phyloP scores from a whole-genome alignment of 2,797 vertebrate species.

The Trematomus bernacchii region DNA sequence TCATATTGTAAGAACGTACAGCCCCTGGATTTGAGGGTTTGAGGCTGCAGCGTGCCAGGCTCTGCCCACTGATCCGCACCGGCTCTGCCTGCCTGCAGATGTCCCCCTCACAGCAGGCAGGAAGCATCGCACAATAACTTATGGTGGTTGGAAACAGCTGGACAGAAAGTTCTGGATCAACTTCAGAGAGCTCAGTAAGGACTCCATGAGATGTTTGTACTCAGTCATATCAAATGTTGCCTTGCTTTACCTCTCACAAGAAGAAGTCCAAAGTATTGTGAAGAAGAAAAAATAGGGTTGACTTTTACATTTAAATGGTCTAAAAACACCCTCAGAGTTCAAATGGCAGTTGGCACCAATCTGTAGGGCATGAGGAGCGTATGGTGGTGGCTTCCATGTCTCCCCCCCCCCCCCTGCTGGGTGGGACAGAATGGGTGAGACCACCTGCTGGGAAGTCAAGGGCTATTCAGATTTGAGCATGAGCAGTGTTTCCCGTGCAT shows the following conservation, averaged over 20 bases:
- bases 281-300: neutral
- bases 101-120: constrained; percentile 29
- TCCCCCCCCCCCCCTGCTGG: constrained; percentile 22
- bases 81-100: constrained; percentile 17
- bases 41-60: constrained; percentile 8
- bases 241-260: neutral
- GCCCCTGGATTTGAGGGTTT: neutral
- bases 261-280: neutral
- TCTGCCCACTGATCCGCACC: constrained; percentile 1
- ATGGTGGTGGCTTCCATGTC: constrained; percentile 40
- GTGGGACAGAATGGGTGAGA: constrained; percentile 34
- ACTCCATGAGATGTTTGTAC: neutral
- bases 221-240: neutral
- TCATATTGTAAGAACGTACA: neutral
- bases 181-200: constrained; percentile 14
- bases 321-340: neutral
- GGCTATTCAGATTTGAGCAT: neutral
- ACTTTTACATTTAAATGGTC: neutral
- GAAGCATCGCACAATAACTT: neutral
- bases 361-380: constrained; percentile 31
- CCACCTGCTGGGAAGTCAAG: constrained; percentile 39
- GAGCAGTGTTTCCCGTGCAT: constrained; percentile 14
- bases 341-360: constrained; percentile 25
- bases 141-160: constrained; percentile 1
- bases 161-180: constrained; percentile 21